Percentiles rank a stretch among this genome's conserved stretches.
phyloP scores from a whole-genome alignment of 2,113 vertebrate species.

The Caretta caretta region DNA sequence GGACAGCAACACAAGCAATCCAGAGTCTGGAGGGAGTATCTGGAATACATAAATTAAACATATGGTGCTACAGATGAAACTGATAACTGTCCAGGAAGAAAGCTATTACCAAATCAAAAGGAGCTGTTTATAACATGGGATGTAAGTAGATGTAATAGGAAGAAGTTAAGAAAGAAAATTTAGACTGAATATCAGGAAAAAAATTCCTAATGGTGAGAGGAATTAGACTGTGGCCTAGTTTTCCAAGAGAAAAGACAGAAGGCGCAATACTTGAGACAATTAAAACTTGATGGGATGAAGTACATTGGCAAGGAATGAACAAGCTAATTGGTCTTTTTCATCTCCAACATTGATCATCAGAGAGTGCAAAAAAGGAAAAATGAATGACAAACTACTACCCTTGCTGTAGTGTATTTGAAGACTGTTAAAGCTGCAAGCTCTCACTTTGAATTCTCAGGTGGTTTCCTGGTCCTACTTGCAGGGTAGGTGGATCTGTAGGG shows the following conservation, averaged over 20 bases:
- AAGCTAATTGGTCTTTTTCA: background rate
- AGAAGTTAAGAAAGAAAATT: conserved; percentile 20
- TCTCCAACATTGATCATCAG: background rate
- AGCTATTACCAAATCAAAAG: background rate
- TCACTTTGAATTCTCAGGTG: background rate
- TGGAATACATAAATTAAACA: background rate
- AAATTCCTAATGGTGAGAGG: background rate
- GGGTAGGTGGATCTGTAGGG: background rate
- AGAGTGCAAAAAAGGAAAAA: background rate
- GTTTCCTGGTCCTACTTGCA: background rate
- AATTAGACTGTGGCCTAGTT: conserved; percentile 16
- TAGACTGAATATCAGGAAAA: conserved; percentile 22
- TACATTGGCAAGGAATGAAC: background rate
- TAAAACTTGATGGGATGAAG: background rate
- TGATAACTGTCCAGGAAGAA: background rate
- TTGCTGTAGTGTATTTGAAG: background rate
- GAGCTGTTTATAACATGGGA: background rate
- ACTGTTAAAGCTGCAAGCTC: background rate
- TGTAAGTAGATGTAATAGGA: background rate
- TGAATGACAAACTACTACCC: accelerated
- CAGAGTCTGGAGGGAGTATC: background rate
- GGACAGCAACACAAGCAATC: background rate
- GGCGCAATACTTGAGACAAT: conserved; percentile 10
- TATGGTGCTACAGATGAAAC: background rate
- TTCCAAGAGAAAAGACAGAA: background rate